Percentiles rank a stretch among this genome's conserved stretches.
Evolutionary conservation across 2,888 invertebrate species (phyloP).

Genomic region (Rhopalosiphum nymphaeae): DNA sequence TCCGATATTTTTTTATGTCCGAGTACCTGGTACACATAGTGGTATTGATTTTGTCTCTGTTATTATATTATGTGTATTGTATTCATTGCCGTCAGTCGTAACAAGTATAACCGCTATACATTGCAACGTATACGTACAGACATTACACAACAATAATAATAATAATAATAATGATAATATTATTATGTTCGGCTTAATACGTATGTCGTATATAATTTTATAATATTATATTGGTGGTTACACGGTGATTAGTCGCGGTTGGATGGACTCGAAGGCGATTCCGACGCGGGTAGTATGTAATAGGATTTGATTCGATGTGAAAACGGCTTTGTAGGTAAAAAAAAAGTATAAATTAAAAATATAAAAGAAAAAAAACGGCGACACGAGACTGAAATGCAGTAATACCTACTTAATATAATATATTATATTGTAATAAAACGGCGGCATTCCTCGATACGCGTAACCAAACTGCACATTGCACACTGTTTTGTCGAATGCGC

Average conservation of each 20-base stretch:
- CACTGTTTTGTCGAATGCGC: neutral
- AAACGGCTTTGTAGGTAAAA: neutral
- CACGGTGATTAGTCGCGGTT: neutral
- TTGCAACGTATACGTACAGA: neutral
- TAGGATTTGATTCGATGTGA: neutral
- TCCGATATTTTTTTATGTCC: neutral
- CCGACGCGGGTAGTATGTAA: neutral
- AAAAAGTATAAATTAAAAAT: neutral
- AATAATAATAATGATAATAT: neutral
- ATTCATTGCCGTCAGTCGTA: neutral
- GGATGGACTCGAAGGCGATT: neutral
- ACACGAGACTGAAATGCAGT: neutral
- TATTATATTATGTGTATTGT: neutral
- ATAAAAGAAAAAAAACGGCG: neutral
- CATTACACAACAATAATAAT: neutral
- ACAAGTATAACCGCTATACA: neutral
- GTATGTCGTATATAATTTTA: neutral
- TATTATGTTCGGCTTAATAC: neutral
- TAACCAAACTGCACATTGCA: neutral
- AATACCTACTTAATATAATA: neutral
- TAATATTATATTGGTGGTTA: neutral
- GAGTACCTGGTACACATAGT: neutral
- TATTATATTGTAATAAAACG: neutral
- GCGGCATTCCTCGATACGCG: neutral
- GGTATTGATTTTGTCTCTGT: neutral